Base-by-base conservation (phyloP, 2,888 invertebrate species). In the Odiellus spinosus region DNA sequence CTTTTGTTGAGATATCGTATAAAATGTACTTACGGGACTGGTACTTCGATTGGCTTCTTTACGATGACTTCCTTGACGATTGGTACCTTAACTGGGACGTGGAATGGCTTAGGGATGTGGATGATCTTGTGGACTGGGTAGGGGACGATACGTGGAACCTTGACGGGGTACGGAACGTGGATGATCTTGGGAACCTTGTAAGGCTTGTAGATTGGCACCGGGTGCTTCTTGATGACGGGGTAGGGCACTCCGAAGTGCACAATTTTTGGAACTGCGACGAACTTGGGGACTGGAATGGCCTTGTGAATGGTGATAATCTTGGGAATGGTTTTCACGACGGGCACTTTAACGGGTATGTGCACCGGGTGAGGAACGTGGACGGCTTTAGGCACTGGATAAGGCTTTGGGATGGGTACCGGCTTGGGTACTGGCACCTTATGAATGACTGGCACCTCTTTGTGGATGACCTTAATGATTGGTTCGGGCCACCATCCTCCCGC, bases 31-130 rank as follows among this genome's bases (percentile, higher is more conserved):
- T 50, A 57, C 57, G 57, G 57, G 3, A 57, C 57, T 18, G 58
- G 58, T 1, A 58, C 55, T 42, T 57, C 53, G n/a, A 58, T 50
- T 40, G 57, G 56, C 47, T 58, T 58, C 50, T 58, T 58, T 11
- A 58, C 55, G 40, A 55, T 53, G 19, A 58, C 46, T 33, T 58
- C 52, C 47, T 58, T 58, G 48, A 57, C 57, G 42, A 58, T 49
- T 12, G 58, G 58, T 26, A 57, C 57, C 41, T 57, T 57, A 12
- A 56, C 52, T n/a, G 56, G 57, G 12, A 54, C 55, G 20, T 53
- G 50, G 46, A 54, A 54, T 33, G 56, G 56, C 44, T 53, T 55
- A 14, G 58, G 57, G n/a, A 58, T 57, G 32, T 54, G 54, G 33
- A 58, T 53, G 38, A 55, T 43, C 40, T 55, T 55, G 34, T 56